phyloP scores from a whole-genome alignment of 2,113 vertebrate species.

The Cheirogaleus medius region DNA sequence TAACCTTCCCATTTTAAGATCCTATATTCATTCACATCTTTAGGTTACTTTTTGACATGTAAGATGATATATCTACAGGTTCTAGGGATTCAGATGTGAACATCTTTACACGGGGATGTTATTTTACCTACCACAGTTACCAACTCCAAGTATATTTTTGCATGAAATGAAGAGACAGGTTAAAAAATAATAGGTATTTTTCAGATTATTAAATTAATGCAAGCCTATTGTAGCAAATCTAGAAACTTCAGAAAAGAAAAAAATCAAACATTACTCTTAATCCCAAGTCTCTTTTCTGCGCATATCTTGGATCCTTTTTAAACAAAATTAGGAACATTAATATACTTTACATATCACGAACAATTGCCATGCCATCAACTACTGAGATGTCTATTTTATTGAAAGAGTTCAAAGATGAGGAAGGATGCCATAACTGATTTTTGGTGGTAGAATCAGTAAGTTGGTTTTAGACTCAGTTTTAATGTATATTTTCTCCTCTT shows the following conservation, averaged over 20 bases:
- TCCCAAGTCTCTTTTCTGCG: background rate
- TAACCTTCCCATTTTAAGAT: background rate
- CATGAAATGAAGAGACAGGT: background rate
- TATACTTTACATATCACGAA: background rate
- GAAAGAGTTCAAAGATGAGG: background rate
- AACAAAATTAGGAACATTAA: background rate
- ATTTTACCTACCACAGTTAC: background rate
- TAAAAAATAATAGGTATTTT: background rate
- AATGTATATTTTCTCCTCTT: background rate
- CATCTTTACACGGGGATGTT: background rate
- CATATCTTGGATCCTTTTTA: background rate
- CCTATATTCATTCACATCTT: background rate
- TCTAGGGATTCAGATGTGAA: background rate
- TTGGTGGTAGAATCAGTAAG: background rate
- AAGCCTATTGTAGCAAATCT: background rate
- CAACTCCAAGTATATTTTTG: background rate
- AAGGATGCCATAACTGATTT: background rate
- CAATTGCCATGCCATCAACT: background rate
- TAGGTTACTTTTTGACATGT: background rate
- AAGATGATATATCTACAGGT: background rate
- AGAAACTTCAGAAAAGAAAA: background rate
- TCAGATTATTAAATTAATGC: background rate
- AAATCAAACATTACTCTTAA: background rate
- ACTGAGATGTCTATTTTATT: background rate
- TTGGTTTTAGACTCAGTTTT: background rate